Base-by-base conservation (phyloP, 2,113 vertebrate species). In the Pygoscelis adeliae region DNA sequence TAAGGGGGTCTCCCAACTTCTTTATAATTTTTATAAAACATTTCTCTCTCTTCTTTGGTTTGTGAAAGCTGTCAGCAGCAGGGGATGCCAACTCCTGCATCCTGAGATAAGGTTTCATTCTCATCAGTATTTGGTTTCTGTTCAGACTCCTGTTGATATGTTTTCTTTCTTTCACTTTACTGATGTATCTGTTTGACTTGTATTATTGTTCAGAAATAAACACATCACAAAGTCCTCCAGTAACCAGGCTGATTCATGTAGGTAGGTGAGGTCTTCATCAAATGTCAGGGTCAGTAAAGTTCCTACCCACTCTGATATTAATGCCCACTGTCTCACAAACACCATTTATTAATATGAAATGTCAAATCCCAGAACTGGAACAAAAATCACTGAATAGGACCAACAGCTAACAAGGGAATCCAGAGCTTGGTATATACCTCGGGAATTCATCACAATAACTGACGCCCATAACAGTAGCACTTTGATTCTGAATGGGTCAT, bases 21-120 rank as follows among this genome's bases (percentile, higher is more conserved):
- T 91, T 92, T 95, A 92, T 91, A 92, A 84, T 91, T 95, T 96
- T 96, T 88, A 83, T 92, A 83, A 93, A 87, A 69, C 16, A 76
- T 91, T 92, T 93, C 50, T 92, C 89, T 97, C 70, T 90, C 63
- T 96, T 93, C 83, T 96, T 96, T 89, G 67, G 90, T 93, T 97
- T 93, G 70, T 92, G 77, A 83, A 90, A 93, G 88, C 80, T 82
- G 36, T 66, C 80, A 82, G 94, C 90, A 96, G 67, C 67, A 93
- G 76, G 86, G 79, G 89, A 83, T 77, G 73, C 73, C 59, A 90
- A 25, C 74, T 94, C 74, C 95, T 96, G 94, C 81, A 93, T 81
- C 85, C 90, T 71, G 59, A 95, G 91, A 97, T 97, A 97, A 97
- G 84, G 76, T 86, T 96, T 94, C 63, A 79, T 88, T 92, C 92